A percentile compares a stretch with the other conserved stretches of the same genome.
phyloP scores from a whole-genome alignment of 2,797 vertebrate genomes.

The Spheniscus humboldti region DNA sequence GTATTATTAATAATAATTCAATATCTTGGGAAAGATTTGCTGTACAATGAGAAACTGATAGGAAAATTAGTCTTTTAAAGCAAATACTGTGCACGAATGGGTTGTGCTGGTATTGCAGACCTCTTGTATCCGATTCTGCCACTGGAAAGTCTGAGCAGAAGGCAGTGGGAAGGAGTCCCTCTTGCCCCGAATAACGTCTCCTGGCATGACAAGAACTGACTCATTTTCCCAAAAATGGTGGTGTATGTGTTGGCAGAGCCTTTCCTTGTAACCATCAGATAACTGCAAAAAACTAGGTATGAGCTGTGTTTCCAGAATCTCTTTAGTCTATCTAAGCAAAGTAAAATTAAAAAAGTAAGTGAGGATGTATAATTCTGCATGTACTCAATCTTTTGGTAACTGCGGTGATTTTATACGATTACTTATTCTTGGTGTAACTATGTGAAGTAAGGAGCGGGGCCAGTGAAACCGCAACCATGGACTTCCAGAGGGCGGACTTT shows the following conservation, averaged over 20 bases:
- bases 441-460: too few relatives aligned
- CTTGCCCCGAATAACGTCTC: background rate
- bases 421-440: background rate
- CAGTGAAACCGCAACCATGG: too few relatives aligned
- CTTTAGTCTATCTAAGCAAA: background rate
- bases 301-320: background rate
- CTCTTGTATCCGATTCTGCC: rapidly evolving
- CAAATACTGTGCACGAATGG: background rate
- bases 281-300: background rate
- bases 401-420: background rate
- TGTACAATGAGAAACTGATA: background rate
- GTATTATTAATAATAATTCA: background rate
- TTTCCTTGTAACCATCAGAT: background rate
- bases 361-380: background rate
- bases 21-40: background rate
- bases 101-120: background rate
- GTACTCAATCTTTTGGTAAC: background rate
- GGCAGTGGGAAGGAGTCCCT: background rate
- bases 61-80: background rate
- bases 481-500: too few relatives aligned
- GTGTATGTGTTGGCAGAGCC: background rate
- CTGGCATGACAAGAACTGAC: background rate
- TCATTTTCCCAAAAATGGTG: background rate
- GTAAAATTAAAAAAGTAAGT: background rate
- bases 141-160: background rate